phyloP scores from a whole-genome alignment of 2,113 vertebrate genomes.

The Falco punctatus region DNA sequence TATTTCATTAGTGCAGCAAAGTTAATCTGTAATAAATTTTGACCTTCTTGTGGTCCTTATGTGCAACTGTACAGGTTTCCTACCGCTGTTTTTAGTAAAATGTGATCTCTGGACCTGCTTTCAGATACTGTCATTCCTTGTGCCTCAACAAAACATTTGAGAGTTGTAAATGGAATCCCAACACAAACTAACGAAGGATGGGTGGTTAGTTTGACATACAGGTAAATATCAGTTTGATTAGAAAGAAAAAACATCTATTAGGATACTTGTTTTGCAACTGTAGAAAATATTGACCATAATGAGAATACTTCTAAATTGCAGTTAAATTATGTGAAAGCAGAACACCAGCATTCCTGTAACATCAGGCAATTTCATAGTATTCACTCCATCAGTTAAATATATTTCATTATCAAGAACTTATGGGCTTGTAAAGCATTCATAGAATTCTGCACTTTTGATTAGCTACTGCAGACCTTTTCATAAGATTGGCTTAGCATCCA shows the following conservation, averaged over 20 bases:
- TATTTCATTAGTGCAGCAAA: background rate
- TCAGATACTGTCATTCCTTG: constrained; percentile 80
- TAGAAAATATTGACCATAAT: background rate
- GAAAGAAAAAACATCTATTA: background rate
- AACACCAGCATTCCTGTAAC: background rate
- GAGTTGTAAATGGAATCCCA: constrained; percentile 93
- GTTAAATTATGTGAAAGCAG: background rate
- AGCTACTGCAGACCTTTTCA: background rate
- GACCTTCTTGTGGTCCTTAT: constrained; percentile 43
- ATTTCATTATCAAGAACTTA: background rate
- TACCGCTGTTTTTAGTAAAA: constrained; percentile 63
- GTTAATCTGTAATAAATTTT: background rate
- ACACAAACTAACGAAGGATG: constrained; percentile 89
- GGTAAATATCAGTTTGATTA: constrained; percentile 77
- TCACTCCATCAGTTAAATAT: background rate
- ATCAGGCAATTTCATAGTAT: background rate
- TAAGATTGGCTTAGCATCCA: background rate
- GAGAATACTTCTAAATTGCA: background rate
- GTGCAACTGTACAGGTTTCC: constrained; percentile 51
- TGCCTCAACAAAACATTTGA: constrained; percentile 79
- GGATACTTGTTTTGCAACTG: background rate
- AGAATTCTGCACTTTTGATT: background rate
- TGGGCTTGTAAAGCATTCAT: background rate
- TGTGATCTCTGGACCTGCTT: constrained; percentile 69
- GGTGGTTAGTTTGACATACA: constrained; percentile 98